phyloP scores from a whole-genome alignment of 2,888 invertebrate species.

The Melieria omissa region DNA sequence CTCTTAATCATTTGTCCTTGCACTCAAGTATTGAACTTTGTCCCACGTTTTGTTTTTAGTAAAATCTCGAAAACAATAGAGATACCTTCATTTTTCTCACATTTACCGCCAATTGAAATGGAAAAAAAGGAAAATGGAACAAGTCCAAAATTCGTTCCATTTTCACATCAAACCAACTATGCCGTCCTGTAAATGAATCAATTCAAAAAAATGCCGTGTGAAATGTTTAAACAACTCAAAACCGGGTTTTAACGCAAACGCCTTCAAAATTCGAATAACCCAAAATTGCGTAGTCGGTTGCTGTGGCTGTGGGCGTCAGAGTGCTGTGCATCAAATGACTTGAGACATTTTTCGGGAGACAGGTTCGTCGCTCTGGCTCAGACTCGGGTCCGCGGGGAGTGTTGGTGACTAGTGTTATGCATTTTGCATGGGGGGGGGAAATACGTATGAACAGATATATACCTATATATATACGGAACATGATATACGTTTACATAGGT shows the following conservation, averaged over 20 bases:
- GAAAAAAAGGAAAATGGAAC: too few species aligned
- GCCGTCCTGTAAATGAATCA: slow-evolving; percentile 58
- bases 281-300: not conserved
- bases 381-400: too few species aligned
- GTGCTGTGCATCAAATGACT: not conserved
- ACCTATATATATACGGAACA: slow-evolving; percentile 26
- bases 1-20: too few species aligned
- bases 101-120: too few species aligned
- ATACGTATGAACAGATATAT: slow-evolving; percentile 14
- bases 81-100: too few species aligned
- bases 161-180: slow-evolving; percentile 11
- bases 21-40: too few species aligned
- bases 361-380: too few species aligned
- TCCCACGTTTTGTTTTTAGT: too few species aligned
- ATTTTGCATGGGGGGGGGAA: not conserved
- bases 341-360: not conserved
- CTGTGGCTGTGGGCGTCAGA: not conserved
- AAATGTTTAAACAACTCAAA: slow-evolving; percentile 53
- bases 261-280: too few species aligned
- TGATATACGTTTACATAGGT: slow-evolving; percentile 38
- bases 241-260: slow-evolving; percentile 38
- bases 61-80: too few species aligned
- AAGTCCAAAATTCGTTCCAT: not conserved
- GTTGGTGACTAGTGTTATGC: too few species aligned
- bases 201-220: slow-evolving; percentile 49